Evolutionary conservation across 2,888 invertebrate species (phyloP).

Genomic region (Baronia brevicornis): DNA sequence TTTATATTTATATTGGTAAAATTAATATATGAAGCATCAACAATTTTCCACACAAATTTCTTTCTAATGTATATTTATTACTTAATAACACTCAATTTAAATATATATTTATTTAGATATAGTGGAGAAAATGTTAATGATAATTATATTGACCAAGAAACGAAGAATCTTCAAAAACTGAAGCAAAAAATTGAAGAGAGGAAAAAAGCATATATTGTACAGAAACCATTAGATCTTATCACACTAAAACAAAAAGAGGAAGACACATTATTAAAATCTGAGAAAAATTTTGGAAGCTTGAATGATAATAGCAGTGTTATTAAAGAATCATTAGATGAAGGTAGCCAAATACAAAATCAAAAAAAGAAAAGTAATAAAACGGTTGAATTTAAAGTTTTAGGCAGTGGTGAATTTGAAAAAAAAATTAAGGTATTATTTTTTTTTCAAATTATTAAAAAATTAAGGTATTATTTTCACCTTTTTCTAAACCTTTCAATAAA

Average conservation of each 20-base stretch:
- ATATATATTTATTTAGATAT: conserved; percentile 44
- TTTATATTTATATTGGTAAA: too few species aligned
- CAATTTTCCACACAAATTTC: too few species aligned
- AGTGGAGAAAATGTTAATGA: conserved; percentile 52
- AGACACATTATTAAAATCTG: conserved; percentile 14
- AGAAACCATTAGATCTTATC: conserved; percentile 35
- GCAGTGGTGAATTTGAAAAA: conserved; percentile 76
- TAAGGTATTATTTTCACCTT: not conserved
- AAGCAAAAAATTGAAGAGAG: conserved; percentile 77
- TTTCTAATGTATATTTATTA: too few species aligned
- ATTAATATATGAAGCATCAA: too few species aligned
- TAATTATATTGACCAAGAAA: conserved; percentile 61
- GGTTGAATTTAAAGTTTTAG: conserved; percentile 79
- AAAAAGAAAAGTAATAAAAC: conserved; percentile 24
- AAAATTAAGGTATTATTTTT: conserved; percentile 57
- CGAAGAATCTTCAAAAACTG: conserved; percentile 73
- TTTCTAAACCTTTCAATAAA: not conserved
- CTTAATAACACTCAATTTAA: too few species aligned
- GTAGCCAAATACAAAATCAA: conserved; percentile 12
- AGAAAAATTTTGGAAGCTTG: not conserved
- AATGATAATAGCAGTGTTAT: conserved; percentile 2
- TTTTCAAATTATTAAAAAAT: not conserved
- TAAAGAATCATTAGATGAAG: conserved; percentile 7
- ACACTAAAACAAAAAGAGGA: conserved; percentile 29
- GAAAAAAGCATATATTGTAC: conserved; percentile 42